Evolutionary conservation across 1,140 invertebrate species (phyloP), one percentile per base, ranked within the genome.

Genomic region (Trypoxylus dichotomus): DNA sequence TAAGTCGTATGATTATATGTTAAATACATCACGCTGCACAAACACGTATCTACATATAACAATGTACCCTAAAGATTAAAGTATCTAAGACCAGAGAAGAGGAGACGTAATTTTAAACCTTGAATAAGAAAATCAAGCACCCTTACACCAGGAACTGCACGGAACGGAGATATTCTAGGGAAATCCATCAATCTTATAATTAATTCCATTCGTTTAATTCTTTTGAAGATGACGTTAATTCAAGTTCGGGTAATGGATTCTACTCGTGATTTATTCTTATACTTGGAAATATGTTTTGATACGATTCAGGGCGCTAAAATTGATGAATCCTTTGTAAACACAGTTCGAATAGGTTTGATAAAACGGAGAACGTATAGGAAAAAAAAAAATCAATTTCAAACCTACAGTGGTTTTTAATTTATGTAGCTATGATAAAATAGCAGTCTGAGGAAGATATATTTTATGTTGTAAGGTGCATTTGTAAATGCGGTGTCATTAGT

Each of bases 201-300:
- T 85, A 85, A 85, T 85, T 85, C 85, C 85, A 85, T 85, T 85
- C 85, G 83, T 85, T 85, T 85, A 85, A 85, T 85, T 85, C 85
- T 85, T 85, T 85, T 85, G 83, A 85, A 85, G 84, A 83, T 85
- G 85, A 85, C 85, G 85, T 85, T 85, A 84, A 85, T 85, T 85
- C 85, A 85, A 79, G 73, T 79, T 80, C 37, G 71, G 29, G 83
- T 85, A 85, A 85, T 85, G 84, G 84, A 85, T 84, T 84, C 82
- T 76, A 77, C 79, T 82, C 77, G 81, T 85, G 83, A 83, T 85
- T 84, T 83, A 84, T 83, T 83, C 79, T 81, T 84, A 76, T 77
- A 68, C 37, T 63, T 43, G 43, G 77, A 76, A 81, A 83, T 83
- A 81, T 83, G 82, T 83, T 83, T 83, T 83, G 79, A 83, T 84